phyloP scores from a whole-genome alignment of 1,140 invertebrate genomes.

The Saccostrea glomerata region DNA sequence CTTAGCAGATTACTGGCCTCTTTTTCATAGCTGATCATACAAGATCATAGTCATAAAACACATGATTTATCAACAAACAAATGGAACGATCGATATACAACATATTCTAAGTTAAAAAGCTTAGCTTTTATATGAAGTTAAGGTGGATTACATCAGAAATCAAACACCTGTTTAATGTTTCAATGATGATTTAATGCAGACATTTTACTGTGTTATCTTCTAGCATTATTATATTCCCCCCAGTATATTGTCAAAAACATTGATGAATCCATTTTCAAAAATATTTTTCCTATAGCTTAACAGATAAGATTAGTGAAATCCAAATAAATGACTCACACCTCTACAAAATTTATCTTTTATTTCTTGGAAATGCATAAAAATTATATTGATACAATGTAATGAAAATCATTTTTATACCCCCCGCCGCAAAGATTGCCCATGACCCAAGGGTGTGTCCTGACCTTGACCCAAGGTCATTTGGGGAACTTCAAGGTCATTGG shows the following conservation, averaged over 20 bases:
- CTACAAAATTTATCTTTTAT: neutral
- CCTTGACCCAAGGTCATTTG: too few relatives aligned
- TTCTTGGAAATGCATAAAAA: neutral
- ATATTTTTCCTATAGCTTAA: neutral
- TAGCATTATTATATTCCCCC: neutral
- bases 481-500: too few relatives aligned
- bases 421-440: too few relatives aligned
- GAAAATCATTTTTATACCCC: neutral
- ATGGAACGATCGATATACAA: too few relatives aligned
- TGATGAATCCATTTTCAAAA: constrained; percentile 1
- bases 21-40: too few relatives aligned
- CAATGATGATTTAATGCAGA: neutral
- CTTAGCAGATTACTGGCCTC: too few relatives aligned
- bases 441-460: too few relatives aligned
- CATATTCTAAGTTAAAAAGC: too few relatives aligned
- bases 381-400: neutral
- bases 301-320: constrained; percentile 11
- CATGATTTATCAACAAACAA: too few relatives aligned
- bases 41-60: too few relatives aligned
- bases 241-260: neutral
- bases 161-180: constrained; percentile 36
- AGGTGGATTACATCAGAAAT: constrained; percentile 20
- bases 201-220: neutral
- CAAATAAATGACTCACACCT: constrained; percentile 7
- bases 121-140: neutral